phyloP scores from a whole-genome alignment of 2,888 invertebrate genomes.

The Latheticus oryzae region DNA sequence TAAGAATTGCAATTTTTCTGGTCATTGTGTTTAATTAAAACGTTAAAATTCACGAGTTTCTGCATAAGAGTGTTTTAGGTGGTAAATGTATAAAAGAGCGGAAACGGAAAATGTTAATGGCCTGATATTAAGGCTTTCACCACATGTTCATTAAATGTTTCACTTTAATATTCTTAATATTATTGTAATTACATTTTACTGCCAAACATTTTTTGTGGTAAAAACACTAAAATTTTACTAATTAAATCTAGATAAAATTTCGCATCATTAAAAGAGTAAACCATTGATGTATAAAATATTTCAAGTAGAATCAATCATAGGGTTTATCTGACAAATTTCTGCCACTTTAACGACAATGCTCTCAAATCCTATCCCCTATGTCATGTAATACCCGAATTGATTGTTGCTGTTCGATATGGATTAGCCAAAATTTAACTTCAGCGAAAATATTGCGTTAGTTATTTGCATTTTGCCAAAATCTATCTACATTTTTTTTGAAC shows the following conservation, averaged over 20 bases:
- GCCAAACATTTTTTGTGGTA: constrained; percentile 11
- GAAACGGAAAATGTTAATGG: constrained; percentile 32
- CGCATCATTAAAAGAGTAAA: constrained; percentile 11
- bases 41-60: constrained; percentile 25
- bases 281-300: constrained; percentile 38
- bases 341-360: constrained; percentile 47
- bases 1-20: constrained; percentile 3
- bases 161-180: constrained; percentile 30
- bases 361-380: constrained; percentile 46
- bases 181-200: constrained; percentile 21
- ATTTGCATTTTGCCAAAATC: constrained; percentile 31
- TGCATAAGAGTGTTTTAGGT: constrained; percentile 24
- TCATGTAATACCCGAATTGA: constrained; percentile 48
- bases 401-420: constrained; percentile 46
- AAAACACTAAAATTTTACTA: neutral
- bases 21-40: constrained; percentile 32
- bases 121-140: constrained; percentile 26
- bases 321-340: constrained; percentile 49
- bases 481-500: constrained; percentile 23
- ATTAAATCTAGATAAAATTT: constrained; percentile 6
- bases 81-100: constrained; percentile 28
- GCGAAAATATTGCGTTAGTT: constrained; percentile 7
- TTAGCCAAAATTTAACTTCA: constrained; percentile 42
- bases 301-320: constrained; percentile 47
- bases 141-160: constrained; percentile 29